Percentiles rank a stretch among this genome's conserved stretches.
Evolutionary conservation across 2,797 vertebrate genomes (phyloP).

Genomic region (Coregonus sp.): DNA sequence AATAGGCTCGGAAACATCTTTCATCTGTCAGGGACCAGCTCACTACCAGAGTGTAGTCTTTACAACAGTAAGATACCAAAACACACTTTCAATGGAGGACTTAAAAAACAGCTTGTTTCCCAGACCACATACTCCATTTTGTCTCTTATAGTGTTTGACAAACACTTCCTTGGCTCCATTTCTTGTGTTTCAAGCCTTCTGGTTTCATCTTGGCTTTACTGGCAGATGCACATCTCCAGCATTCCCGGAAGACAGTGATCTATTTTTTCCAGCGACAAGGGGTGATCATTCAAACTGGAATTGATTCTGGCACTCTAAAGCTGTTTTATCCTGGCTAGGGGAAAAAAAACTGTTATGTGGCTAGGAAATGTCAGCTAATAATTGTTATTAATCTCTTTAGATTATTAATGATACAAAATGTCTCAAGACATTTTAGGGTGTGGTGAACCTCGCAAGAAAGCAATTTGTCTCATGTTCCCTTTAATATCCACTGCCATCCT

Average conservation of each 20-base stretch:
- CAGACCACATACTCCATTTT: not conserved
- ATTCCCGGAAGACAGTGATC: not conserved
- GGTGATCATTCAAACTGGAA: not conserved
- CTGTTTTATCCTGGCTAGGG: too few relatives aligned
- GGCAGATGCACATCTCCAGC: not conserved
- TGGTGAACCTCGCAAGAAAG: constrained; percentile 24
- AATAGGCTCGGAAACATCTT: not conserved
- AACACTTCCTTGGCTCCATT: not conserved
- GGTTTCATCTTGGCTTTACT: too few relatives aligned
- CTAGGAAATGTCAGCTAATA: constrained; percentile 18
- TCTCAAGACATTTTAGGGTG: constrained; percentile 18
- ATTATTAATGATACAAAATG: constrained; percentile 18
- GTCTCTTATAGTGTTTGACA: not conserved
- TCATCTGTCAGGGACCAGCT: not conserved
- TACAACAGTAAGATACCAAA: not conserved
- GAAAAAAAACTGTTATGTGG: not conserved
- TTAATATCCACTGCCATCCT: constrained; percentile 19
- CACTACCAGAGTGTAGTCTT: not conserved
- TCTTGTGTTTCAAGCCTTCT: not conserved
- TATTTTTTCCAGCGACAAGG: not conserved
- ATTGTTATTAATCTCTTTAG: constrained; percentile 17
- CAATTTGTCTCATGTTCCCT: constrained; percentile 23
- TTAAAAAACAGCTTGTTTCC: too few relatives aligned
- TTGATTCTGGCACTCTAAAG: constrained; percentile 15
- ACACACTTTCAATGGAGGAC: not conserved